Percentiles rank a stretch among this genome's conserved stretches.
Evolutionary conservation across 2,888 invertebrate species (phyloP).

Genomic region (Acholoe squamosa): DNA sequence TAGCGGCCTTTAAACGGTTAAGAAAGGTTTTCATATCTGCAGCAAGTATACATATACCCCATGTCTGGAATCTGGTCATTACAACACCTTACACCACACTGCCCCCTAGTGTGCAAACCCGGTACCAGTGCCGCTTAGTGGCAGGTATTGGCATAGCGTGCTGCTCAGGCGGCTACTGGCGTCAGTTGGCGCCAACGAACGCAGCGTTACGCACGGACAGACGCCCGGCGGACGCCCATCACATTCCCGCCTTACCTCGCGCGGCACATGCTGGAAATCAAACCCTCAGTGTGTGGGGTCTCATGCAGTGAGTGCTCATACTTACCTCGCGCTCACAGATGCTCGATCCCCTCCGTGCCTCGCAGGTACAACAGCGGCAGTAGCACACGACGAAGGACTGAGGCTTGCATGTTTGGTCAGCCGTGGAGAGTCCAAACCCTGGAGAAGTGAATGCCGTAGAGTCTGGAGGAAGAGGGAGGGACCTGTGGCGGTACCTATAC

Average conservation of each 20-base stretch:
- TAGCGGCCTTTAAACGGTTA: no score
- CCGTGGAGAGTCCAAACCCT: no score
- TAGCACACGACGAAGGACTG: not conserved
- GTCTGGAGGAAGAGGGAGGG: no score
- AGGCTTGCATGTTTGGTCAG: not conserved
- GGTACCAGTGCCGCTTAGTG: not conserved
- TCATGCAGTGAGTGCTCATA: no score
- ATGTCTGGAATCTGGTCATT: not conserved
- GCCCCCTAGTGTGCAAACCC: not conserved
- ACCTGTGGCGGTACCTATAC: no score
- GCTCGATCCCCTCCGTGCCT: not conserved
- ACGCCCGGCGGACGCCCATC: not conserved
- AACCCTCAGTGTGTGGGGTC: no score
- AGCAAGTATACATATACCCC: not conserved
- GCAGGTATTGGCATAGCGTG: not conserved
- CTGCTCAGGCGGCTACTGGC: not conserved
- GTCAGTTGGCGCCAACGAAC: not conserved
- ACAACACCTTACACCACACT: not conserved
- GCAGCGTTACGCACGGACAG: not conserved
- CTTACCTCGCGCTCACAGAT: not conserved
- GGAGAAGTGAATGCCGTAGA: no score
- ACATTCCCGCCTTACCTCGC: not conserved
- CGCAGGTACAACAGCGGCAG: not conserved
- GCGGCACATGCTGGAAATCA: no score
- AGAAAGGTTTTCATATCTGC: no score